These are phyloP conservation scores for Tilapia sparmanii DNA, from an alignment of 2,113 vertebrate genomes.

Conservation along the genomic window DNA sequence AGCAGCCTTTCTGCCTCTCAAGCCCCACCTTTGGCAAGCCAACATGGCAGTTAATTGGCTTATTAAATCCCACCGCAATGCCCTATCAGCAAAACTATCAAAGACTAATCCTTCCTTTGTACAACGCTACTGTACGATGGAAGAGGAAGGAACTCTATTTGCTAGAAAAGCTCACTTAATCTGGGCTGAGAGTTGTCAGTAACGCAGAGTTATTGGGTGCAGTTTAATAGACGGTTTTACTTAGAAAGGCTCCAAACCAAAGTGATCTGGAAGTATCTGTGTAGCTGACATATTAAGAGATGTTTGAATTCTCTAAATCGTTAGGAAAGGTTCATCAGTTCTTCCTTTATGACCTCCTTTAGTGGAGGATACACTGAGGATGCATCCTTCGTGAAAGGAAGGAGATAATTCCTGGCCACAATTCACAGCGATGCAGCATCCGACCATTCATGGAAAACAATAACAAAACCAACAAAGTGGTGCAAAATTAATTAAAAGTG, in stretches of 20 bases:
- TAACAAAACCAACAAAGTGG: background rate
- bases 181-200: constrained; percentile 1
- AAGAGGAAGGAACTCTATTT: background rate
- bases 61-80: constrained; percentile 60
- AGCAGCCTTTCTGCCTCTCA: constrained; percentile 32
- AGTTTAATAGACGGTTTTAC: background rate
- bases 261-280: background rate
- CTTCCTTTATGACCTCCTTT: background rate
- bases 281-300: background rate
- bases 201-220: background rate
- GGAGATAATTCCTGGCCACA: background rate
- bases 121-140: background rate
- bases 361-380: background rate
- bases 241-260: background rate
- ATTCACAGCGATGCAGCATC: background rate
- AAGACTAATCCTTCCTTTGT: constrained; percentile 59
- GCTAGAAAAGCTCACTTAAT: constrained; percentile 20
- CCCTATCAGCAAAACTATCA: constrained; percentile 66
- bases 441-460: background rate
- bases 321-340: background rate
- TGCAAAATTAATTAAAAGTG: background rate
- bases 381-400: background rate
- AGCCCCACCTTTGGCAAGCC: constrained; percentile 56
- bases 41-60: constrained; percentile 62
- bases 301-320: background rate